Base-by-base conservation (phyloP, 1,140 invertebrate species). In the Lordiphosa stackelbergi region DNA sequence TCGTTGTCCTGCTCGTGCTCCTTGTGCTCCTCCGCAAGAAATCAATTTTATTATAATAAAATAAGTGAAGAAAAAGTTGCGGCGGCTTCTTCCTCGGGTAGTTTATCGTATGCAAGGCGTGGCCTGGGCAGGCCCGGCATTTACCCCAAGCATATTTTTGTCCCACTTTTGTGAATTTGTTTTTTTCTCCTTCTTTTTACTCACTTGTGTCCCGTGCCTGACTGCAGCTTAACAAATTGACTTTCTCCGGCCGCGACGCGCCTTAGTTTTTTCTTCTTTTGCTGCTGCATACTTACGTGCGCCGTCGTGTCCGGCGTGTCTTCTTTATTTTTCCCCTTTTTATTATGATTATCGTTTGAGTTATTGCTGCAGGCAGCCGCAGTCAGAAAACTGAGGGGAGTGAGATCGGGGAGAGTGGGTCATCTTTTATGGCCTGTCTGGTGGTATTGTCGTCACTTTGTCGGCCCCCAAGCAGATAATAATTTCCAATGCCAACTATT, bases 31-130 rank as follows among this genome's bases (percentile, higher is more conserved):
- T 42, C 53, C 56, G 53, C 59, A 69, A 75, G 77, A 75, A 81
- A 81, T 81, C 77, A 81, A 81, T 81, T 81, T 81, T 83, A 72
- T 81, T 81, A 79, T 81, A 83, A 81, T 81, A 81, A 81, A 83
- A 81, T 81, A 83, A 81, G 68, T 60, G 72, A 55, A 63, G 54
- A 60, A 74, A 83, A 83, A 81, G 68, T 74, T 71, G 62, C 47
- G 56, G 52, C 40, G 43, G 47, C 58, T 55, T 58, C 64, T 60
- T 36, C 55, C 41, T 69, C 47, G 53, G 46, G 64, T 69, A 58
- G 61, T 66, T 79, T 78, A 71, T 66, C 43, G 58, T 36, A 36
- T 53, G 47, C 60, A 47, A 55, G 56, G 38, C 56, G 43, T 43
- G 40, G 31, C 34, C n/a, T 49, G 31, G 12, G 13, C 24, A 7